Percentiles rank a stretch among this genome's conserved stretches.
Conservation (phyloP, 2,888 invertebrate species). For the Mamestra brassicae region DNA sequence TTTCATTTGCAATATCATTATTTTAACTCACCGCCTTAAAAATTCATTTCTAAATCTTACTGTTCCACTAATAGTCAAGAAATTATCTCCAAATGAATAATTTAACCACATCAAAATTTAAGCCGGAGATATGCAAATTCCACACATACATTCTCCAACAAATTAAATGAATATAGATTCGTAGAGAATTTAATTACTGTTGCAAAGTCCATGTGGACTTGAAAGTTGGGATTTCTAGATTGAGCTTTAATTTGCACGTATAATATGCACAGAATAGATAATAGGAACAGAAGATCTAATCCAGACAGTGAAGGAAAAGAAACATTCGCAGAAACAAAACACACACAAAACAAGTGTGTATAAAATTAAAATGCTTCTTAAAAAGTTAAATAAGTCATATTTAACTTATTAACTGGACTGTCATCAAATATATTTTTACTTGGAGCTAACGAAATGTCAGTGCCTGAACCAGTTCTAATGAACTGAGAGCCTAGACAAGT, state of each 20-base stretch:
- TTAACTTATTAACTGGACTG: neutral
- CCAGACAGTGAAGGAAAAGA: neutral
- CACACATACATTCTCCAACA: conserved; percentile 30
- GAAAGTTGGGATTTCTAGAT: conserved; percentile 38
- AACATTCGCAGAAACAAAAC: too few relatives aligned
- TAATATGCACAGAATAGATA: conserved; percentile 12
- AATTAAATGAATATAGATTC: conserved; percentile 51
- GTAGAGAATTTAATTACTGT: conserved; percentile 49
- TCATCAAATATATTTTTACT: neutral
- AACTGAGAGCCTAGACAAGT: neutral
- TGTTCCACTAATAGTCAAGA: conserved; percentile 5
- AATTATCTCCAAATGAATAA: conserved; percentile 45
- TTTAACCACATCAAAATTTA: conserved; percentile 39
- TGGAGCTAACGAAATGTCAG: neutral
- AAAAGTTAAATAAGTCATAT: too few relatives aligned
- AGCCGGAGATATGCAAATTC: conserved; percentile 49
- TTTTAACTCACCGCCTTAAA: neutral
- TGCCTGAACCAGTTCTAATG: neutral
- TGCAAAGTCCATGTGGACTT: conserved; percentile 35
- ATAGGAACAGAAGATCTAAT: conserved; percentile 3
- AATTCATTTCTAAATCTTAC: conserved; percentile 5
- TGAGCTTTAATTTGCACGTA: conserved; percentile 49
- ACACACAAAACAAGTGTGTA: neutral
- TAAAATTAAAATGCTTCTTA: too few relatives aligned
- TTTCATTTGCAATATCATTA: neutral